Evolutionary conservation across 2,888 invertebrate genomes (phyloP).

Genomic region (Agrotis clavis): DNA sequence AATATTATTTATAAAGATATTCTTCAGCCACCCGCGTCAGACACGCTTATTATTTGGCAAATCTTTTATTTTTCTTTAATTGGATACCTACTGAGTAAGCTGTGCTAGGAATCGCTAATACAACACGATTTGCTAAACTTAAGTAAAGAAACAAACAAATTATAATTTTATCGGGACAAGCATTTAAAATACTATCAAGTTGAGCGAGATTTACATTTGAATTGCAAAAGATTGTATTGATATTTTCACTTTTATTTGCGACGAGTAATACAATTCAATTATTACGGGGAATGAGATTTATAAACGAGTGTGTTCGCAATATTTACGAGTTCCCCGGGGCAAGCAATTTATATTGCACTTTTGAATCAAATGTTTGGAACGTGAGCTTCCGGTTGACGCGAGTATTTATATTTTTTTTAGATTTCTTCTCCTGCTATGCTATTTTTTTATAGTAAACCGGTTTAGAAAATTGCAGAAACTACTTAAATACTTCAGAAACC

Average conservation of each 20-base stretch:
- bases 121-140: neutral
- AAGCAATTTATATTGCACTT: slow-evolving; percentile 34
- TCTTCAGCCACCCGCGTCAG: no score
- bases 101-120: no score
- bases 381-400: neutral
- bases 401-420: neutral
- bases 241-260: slow-evolving; percentile 45
- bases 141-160: neutral
- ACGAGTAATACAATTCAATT: slow-evolving; percentile 51
- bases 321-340: slow-evolving; percentile 36
- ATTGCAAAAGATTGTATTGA: slow-evolving; percentile 27
- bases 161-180: neutral
- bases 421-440: neutral
- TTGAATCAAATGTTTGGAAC: slow-evolving; percentile 15
- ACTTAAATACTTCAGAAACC: no score
- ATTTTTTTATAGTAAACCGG: no score
- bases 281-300: slow-evolving; percentile 53
- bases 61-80: slow-evolving; percentile 30
- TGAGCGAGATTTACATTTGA: slow-evolving; percentile 22
- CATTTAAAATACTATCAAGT: neutral
- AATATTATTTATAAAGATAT: slow-evolving; percentile 77
- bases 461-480: no score
- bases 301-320: slow-evolving; percentile 36
- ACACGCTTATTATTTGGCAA: slow-evolving; percentile 68
- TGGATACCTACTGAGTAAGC: no score